phyloP scores from a whole-genome alignment of 2,797 vertebrate genomes.

The Ibycter americanus region DNA sequence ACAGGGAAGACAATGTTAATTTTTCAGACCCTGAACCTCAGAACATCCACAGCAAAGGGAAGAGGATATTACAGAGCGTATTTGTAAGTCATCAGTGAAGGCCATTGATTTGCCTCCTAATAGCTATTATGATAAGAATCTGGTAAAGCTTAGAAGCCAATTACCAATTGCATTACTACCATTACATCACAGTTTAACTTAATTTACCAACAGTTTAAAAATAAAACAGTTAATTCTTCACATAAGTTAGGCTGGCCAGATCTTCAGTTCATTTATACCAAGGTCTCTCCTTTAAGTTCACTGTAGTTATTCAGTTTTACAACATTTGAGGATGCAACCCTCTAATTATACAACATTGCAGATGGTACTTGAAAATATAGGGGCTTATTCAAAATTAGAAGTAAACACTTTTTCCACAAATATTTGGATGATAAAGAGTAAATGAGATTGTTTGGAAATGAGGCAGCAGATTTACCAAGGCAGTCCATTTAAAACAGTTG shows the following conservation, averaged over 20 bases:
- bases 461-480: conserved; percentile 9
- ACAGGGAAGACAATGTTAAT: conserved; percentile 37
- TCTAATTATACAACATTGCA: background rate
- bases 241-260: background rate
- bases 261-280: background rate
- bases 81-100: background rate
- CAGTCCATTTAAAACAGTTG: background rate
- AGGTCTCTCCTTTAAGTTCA: background rate
- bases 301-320: background rate
- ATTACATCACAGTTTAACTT: conserved; percentile 25
- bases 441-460: background rate
- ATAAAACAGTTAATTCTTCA: conserved; percentile 2
- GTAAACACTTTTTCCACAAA: background rate
- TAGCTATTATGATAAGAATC: background rate
- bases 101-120: conserved; percentile 26
- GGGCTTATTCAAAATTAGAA: background rate
- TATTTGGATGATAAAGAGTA: background rate
- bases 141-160: conserved; percentile 29
- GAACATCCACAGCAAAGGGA: background rate
- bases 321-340: background rate
- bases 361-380: background rate
- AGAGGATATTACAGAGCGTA: background rate
- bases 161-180: background rate
- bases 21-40: conserved; percentile 1
- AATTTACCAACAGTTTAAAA: conserved; percentile 29